Base-by-base conservation (phyloP, 2,113 vertebrate species). In the Daphoenositta chrysoptera region DNA sequence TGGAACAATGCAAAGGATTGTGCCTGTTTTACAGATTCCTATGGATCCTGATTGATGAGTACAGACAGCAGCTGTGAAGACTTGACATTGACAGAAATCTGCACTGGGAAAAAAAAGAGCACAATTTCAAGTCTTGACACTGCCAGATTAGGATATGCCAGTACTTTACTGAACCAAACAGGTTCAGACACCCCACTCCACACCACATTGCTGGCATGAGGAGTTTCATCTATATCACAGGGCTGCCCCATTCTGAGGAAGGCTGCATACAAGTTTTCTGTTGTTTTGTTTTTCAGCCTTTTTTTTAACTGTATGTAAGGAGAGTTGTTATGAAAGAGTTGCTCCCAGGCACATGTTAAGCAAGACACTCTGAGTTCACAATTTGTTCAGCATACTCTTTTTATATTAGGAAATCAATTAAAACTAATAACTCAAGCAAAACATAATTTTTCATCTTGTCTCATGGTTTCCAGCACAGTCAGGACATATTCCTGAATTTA, bases 211-310 rank as follows among this genome's bases (percentile, higher is more conserved):
- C 40, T 40, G 18, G 13, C 35, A 16, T 9, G 23, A 51, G 21
- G 37, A 65, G 23, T 24, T 68, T 28, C 28, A 78, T 10, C 22
- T 53, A 0, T 7, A 47, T 45, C 63, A 72, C 27, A 76, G 45
- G 17, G 24, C 28, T 73, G 8, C 1, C n/a, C 18, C 37, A 51
- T 69, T 48, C 17, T 39, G 26, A 83, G 15, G 56, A 2, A 83
- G 12, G 39, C 31, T 61, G 13, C 27, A 27, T 4, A 30, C 19
- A 50, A 22, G 6, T 65, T 56, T 37, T 35, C 37, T 50, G 42
- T 27, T 65, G 26, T 44, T 72, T 50, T 37, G 10, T 0, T 33
- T 35, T 31, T 40, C 9, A 5, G 6, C 1, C 2, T 2, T 10
- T 35, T n/a, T 13, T 89, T 45, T 7, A 15, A 73, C 8, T 58